Base-by-base conservation (phyloP, 2,113 vertebrate genomes). In the Pelobates fuscus region DNA sequence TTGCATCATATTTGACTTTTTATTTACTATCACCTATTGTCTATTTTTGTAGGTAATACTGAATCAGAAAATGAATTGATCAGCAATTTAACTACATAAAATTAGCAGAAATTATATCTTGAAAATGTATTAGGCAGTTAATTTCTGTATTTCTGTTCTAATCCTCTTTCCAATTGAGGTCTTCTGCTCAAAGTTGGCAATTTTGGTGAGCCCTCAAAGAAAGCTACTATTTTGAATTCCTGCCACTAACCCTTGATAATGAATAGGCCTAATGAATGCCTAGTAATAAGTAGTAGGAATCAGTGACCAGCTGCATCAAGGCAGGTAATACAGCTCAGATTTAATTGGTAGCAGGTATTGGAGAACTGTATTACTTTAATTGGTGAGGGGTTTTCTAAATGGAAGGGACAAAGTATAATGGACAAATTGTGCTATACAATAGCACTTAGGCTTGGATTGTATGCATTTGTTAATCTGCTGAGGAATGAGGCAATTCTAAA, bases 291-390 rank as follows among this genome's bases (percentile, higher is more conserved):
- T 92, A 90, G 89, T 91, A 91, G 89, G 92, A 94, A 92, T 94
- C 89, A 88, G 88, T 88, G 91, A 91, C 92, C 93, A 91, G 94
- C 92, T 93, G 93, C 90, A 93, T 92, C 89, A 89, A 94, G 93
- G 95, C 95, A 98, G 96, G 95, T 98, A 98, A 94, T 94, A 89
- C 93, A 91, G 91, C 94, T 94, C 93, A 82, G 89, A 92, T 94
- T 98, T 98, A 99, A 99, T 97, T 98, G 95, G 96, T 91, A 95
- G 94, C 95, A 98, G 96, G 95, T 98, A 99, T 94, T 95, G 94
- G 94, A 94, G 93, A 92, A 90, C 95, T 95, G 95, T 97, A 96
- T 98, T 95, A 94, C 93, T 98, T 98, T 98, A 98, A 98, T 99
- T 98, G 96, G 93, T 92, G 88, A 92, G 94, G 91, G 90, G 91